These are phyloP conservation scores for Erpornis zantholeuca DNA, from an alignment of 2,113 vertebrate species.

Conservation along the genomic window DNA sequence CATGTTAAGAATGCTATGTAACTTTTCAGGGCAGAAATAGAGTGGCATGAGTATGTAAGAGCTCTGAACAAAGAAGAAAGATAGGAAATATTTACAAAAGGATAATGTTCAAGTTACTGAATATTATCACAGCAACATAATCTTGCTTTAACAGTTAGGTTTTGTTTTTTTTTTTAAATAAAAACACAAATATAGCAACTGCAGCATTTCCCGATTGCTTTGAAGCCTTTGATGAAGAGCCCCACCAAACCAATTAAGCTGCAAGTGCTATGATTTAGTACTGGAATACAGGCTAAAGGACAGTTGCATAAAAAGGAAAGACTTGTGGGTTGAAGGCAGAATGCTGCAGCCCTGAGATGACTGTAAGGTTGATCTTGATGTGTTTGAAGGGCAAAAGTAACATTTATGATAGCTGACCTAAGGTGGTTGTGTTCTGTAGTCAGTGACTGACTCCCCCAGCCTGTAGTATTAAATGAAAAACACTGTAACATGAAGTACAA, in stretches of 20 bases:
- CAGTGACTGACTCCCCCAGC: neutral
- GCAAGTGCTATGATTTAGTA: neutral
- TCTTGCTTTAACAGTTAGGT: neutral
- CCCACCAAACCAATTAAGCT: neutral
- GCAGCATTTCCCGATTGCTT: neutral
- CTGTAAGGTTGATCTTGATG: rapidly evolving
- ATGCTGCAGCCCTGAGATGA: neutral
- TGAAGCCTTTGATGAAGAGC: neutral
- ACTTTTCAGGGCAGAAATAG: neutral
- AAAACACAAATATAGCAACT: neutral
- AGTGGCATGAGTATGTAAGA: neutral
- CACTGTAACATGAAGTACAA: neutral
- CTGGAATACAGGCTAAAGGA: neutral
- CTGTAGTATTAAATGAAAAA: neutral
- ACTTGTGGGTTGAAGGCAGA: neutral
- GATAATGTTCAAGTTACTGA: neutral
- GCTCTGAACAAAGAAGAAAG: neutral
- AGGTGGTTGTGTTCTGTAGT: neutral
- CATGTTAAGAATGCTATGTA: neutral
- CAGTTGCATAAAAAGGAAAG: neutral
- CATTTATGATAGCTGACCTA: neutral
- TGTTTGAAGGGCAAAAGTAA: neutral
- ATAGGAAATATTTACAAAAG: neutral
- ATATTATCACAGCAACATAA: neutral
- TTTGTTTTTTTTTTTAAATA: neutral